Evolutionary conservation across 92 coral and sea anemone species (phyloP).

Genomic region (Bergia sp.): DNA sequence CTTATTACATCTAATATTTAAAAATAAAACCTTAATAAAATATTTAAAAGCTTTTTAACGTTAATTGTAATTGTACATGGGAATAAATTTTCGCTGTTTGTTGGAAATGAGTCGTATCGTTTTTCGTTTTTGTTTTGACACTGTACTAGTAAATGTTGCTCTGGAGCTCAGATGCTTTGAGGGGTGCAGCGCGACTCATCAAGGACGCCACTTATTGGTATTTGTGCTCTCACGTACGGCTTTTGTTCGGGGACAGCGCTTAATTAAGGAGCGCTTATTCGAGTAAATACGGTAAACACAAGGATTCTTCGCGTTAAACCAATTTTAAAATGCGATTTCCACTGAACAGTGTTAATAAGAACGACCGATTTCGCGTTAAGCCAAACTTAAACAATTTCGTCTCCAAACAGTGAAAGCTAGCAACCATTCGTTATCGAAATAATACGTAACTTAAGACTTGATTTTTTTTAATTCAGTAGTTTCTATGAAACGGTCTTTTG

Average conservation of each 20-base stretch:
- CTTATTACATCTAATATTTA: conserved; percentile 50
- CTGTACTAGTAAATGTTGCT: no score
- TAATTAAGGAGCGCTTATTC: conserved; percentile 64
- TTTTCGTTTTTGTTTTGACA: no score
- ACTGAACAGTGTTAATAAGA: no score
- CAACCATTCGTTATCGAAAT: background rate
- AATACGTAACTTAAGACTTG: background rate
- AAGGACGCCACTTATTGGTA: background rate
- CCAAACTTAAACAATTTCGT: no score
- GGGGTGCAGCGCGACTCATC: no score
- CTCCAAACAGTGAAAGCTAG: background rate
- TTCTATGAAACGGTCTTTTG: background rate
- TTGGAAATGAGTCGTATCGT: no score
- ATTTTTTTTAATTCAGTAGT: background rate
- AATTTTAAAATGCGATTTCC: background rate
- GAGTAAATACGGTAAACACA: conserved; percentile 25
- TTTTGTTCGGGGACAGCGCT: conserved; percentile 38
- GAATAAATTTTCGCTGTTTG: no score
- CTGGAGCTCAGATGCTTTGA: no score
- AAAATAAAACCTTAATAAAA: no score
- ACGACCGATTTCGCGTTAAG: background rate
- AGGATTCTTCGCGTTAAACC: background rate
- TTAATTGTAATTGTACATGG: no score
- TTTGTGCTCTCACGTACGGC: background rate
- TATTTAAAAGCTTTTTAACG: no score